phyloP scores from a whole-genome alignment of 2,888 invertebrate genomes.

The Cartodere bifasciata region DNA sequence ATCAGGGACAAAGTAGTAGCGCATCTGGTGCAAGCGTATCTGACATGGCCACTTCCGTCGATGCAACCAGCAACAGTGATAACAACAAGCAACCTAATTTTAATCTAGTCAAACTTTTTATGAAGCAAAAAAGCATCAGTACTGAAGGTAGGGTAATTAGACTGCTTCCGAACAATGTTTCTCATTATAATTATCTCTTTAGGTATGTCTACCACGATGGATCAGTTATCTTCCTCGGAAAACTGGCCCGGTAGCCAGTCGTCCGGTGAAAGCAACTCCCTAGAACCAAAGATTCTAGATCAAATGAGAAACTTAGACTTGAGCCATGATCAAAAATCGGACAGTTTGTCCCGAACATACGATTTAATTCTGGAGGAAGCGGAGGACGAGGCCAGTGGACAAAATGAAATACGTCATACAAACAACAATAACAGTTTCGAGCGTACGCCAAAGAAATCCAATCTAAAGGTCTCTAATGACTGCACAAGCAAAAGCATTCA shows the following conservation, averaged over 20 bases:
- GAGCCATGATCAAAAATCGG: slow-evolving; percentile 34
- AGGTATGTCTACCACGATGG: slow-evolving; percentile 50
- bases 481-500: slow-evolving; percentile 64
- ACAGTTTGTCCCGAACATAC: slow-evolving; percentile 28
- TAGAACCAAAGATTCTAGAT: slow-evolving; percentile 34
- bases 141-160: slow-evolving; percentile 50
- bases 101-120: slow-evolving; percentile 75
- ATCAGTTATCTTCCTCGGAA: slow-evolving; percentile 60
- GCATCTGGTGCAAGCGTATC: slow-evolving; percentile 28
- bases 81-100: slow-evolving; percentile 48
- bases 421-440: slow-evolving; percentile 39
- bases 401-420: slow-evolving; percentile 22
- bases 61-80: slow-evolving; percentile 24
- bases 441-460: slow-evolving; percentile 13
- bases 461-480: slow-evolving; percentile 23
- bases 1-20: slow-evolving; percentile 30
- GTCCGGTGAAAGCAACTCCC: slow-evolving; percentile 42
- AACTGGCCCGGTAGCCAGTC: slow-evolving; percentile 64
- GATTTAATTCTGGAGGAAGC: slow-evolving; percentile 45
- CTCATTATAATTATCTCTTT: background rate
- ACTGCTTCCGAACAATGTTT: background rate
- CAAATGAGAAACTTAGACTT: slow-evolving; percentile 18
- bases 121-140: slow-evolving; percentile 79
- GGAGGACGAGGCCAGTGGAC: slow-evolving; percentile 40
- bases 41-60: slow-evolving; percentile 35